Base-by-base conservation (phyloP, 2,888 invertebrate species). In the Tetragonula carbonaria region DNA sequence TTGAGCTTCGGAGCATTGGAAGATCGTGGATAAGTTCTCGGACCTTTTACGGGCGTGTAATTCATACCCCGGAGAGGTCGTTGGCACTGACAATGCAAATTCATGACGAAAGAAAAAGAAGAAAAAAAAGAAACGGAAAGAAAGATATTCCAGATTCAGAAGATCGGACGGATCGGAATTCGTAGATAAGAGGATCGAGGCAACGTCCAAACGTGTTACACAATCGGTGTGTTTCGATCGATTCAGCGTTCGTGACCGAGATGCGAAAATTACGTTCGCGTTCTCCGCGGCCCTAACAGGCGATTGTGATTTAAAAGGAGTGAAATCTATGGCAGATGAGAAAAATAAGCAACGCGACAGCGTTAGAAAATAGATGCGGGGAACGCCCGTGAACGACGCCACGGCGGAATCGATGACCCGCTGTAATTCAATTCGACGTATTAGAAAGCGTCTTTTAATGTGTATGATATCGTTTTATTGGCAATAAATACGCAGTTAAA, bases 251-350 rank as follows among this genome's bases (percentile, higher is more conserved):
- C 65, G 77, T 70, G 76, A 77, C 76, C 81, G 81, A 82, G 74
- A 75, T 67, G 57, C 72, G 70, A 79, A 80, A 80, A 78, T 87
- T 77, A 70, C 71, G 74, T 50, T 55, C 55, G 72, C 55, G 53
- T 55, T 72, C 70, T 38, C 38, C 53, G 78, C 53, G 16, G 16
- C 53, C 73, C 74, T 87, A 87, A 87, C 75, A 82, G 85, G 68
- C 85, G 53, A 83, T 83, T 85, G 80, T 87, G 80, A 85, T 85
- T 88, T 84, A 87, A 88, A 88, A 88, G 88, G 87, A 88, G 89
- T 84, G 88, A 87, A 88, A 89, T 87, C 90, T 70, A 66, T 57
- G 78, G 77, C 80, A 80, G 84, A 88, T 79, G 81, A 81, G 74
- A 87, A 83, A 45, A 88, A 85, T 84, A 74, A 81, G 77, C 67